Conservation (phyloP, 2,113 vertebrate species). For the Stegastes partitus region DNA sequence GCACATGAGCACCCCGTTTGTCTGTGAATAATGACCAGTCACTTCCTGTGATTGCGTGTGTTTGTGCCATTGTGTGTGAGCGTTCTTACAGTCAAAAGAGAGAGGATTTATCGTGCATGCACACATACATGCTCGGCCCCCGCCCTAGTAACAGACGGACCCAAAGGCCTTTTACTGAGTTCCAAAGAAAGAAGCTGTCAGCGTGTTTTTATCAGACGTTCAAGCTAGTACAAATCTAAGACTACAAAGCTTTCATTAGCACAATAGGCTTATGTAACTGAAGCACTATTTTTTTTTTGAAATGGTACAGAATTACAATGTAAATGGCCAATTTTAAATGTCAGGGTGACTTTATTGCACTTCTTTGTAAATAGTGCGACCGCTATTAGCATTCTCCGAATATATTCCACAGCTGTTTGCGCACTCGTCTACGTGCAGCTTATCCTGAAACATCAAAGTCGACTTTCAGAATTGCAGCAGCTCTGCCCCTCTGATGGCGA, state of each 20-base stretch:
- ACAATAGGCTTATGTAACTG: slow-evolving; percentile 21
- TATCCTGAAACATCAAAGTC: slow-evolving; percentile 46
- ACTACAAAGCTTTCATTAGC: slow-evolving; percentile 27
- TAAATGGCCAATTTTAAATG: slow-evolving; percentile 21
- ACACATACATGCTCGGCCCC: background rate
- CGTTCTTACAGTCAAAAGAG: slow-evolving; percentile 33
- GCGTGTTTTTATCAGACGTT: slow-evolving; percentile 47
- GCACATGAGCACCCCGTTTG: slow-evolving; percentile 35
- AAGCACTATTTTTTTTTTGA: slow-evolving; percentile 6
- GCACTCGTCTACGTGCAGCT: background rate
- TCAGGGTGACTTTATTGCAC: background rate
- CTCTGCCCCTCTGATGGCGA: background rate
- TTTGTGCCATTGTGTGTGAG: slow-evolving; percentile 46
- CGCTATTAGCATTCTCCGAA: background rate
- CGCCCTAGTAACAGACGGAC: slow-evolving; percentile 33
- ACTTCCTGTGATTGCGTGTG: slow-evolving; percentile 59
- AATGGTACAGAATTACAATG: slow-evolving; percentile 8
- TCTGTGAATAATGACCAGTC: slow-evolving; percentile 54
- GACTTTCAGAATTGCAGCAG: slow-evolving; percentile 11
- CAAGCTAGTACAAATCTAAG: background rate
- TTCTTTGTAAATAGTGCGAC: slow-evolving; percentile 11
- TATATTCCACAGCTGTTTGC: background rate
- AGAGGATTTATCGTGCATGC: slow-evolving; percentile 35
- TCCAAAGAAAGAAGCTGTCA: slow-evolving; percentile 34
- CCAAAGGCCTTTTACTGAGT: background rate